phyloP scores from a whole-genome alignment of 35 echinoderm and acorn worm genomes.

The Heliocidaris tuberculata region DNA sequence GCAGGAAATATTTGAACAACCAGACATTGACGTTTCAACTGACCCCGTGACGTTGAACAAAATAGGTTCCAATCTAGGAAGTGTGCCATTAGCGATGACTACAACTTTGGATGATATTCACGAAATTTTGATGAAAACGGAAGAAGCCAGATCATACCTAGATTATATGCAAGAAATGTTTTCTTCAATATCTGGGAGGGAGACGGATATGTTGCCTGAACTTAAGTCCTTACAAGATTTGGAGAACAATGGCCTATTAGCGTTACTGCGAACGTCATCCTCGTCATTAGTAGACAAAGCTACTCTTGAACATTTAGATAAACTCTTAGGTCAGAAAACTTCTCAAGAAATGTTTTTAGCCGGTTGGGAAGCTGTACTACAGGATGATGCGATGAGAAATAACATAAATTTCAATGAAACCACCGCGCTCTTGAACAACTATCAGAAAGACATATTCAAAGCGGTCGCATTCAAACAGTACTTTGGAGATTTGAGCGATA shows the following conservation, averaged over 20 bases:
- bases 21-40: not conserved
- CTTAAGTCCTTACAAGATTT: not conserved
- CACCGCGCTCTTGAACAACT: not conserved
- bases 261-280: not conserved
- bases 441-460: not conserved
- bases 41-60: not conserved
- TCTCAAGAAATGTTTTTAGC: not conserved
- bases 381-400: not conserved
- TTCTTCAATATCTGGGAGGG: not conserved
- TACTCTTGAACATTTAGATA: not conserved
- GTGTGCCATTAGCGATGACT: not conserved
- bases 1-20: not conserved
- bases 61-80: not conserved
- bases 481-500: not conserved
- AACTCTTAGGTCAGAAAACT: not conserved
- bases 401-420: not conserved
- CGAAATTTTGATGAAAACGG: not conserved
- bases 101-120: not conserved
- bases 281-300: not conserved
- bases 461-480: not conserved
- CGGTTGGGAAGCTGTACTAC: not conserved
- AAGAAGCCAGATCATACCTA: not conserved
- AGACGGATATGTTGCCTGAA: not conserved
- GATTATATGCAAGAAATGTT: not conserved
- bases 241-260: not conserved